phyloP scores from a whole-genome alignment of 30 jellyfish, hydroid and myxozoan genomes.

The Cassiopea xamachana region DNA sequence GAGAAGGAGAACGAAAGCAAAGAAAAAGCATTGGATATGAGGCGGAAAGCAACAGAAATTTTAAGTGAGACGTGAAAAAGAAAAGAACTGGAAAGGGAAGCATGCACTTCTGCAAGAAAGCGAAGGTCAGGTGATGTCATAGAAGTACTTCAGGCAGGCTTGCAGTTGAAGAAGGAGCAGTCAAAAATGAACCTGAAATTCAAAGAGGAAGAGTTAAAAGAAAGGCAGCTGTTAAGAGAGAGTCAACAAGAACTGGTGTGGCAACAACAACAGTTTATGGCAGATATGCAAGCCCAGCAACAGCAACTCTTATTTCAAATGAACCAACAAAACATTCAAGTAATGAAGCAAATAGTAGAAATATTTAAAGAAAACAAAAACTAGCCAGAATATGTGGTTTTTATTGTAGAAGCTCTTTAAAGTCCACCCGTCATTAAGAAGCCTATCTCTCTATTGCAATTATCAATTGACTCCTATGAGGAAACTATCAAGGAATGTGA shows the following conservation, averaged over 20 bases:
- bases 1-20: slow-evolving; percentile 34
- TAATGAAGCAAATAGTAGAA: slow-evolving; percentile 27
- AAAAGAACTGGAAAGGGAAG: slow-evolving; percentile 32
- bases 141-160: slow-evolving; percentile 31
- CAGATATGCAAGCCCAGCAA: slow-evolving; percentile 61
- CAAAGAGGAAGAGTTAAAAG: slow-evolving; percentile 14
- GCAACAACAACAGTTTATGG: slow-evolving; percentile 57
- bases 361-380: slow-evolving; percentile 12
- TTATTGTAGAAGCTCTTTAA: not conserved
- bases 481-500: not conserved
- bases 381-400: not conserved
- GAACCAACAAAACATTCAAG: slow-evolving; percentile 54
- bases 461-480: no score
- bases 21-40: slow-evolving; percentile 55
- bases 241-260: slow-evolving; percentile 51
- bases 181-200: slow-evolving; percentile 16
- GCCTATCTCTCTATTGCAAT: not conserved
- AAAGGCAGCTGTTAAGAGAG: slow-evolving; percentile 44
- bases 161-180: slow-evolving; percentile 40
- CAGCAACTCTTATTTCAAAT: slow-evolving; percentile 39
- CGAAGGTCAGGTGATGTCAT: slow-evolving; percentile 44
- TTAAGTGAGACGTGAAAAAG: slow-evolving; percentile 48
- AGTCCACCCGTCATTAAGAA: not conserved
- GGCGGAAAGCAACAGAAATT: slow-evolving; percentile 61
- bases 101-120: slow-evolving; percentile 22